Conservation (phyloP, 2,113 vertebrate genomes). For the Ardeotis arabs region DNA sequence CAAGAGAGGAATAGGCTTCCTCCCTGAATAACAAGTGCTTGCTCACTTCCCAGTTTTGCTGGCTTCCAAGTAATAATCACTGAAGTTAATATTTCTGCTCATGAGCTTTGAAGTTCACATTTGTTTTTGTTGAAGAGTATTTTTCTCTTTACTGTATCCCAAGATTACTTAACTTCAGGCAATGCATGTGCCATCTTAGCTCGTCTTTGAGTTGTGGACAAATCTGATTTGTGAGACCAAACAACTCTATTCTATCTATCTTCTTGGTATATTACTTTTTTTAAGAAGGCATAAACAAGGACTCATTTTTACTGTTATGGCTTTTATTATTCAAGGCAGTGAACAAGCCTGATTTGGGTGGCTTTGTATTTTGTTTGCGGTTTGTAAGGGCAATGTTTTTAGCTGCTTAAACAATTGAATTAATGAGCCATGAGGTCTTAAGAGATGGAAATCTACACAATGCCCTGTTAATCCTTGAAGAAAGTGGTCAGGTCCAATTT, state of each 20-base stretch:
- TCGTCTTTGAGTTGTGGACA: background rate
- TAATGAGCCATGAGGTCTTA: background rate
- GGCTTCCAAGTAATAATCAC: conserved; percentile 50
- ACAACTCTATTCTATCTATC: background rate
- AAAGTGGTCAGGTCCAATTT: background rate
- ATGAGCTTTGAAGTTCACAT: conserved; percentile 60
- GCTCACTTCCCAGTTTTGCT: conserved; percentile 27
- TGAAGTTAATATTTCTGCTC: conserved; percentile 65
- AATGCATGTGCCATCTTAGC: background rate
- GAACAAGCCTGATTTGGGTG: background rate
- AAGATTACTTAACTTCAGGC: conserved; percentile 50
- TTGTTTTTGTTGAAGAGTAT: conserved; percentile 65
- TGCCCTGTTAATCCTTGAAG: background rate
- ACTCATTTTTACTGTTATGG: background rate
- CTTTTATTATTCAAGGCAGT: background rate
- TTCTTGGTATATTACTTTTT: background rate
- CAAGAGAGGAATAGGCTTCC: background rate
- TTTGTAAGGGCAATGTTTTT: background rate
- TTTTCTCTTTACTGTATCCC: conserved; percentile 50
- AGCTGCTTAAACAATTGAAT: background rate
- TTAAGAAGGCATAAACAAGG: background rate
- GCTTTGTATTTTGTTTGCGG: background rate
- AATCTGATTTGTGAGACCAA: background rate
- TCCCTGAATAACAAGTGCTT: conserved; percentile 33
- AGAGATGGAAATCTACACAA: background rate